Percentiles rank a stretch among this genome's conserved stretches.
These are phyloP conservation scores for Drosophila santomea DNA, from an alignment of 1,140 invertebrate species.

Conservation along the genomic window DNA sequence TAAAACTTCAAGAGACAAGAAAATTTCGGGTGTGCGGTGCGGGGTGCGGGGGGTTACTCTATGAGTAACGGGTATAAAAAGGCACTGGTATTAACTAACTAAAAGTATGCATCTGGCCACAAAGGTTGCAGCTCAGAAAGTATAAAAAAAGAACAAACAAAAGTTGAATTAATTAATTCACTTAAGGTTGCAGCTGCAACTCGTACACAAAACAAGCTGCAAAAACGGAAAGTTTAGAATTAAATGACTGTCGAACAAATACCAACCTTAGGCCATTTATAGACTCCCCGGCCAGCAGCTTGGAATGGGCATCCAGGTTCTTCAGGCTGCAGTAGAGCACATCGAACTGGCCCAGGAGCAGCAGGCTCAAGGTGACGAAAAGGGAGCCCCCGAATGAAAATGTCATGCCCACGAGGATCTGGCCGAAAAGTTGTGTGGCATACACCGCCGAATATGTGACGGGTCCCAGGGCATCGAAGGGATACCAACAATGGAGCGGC, in stretches of 20 bases:
- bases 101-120: background rate
- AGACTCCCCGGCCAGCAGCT: conserved; percentile 43
- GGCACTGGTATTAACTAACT: background rate
- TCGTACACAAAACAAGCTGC: no score
- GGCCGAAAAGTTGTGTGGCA: conserved; percentile 62
- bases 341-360: conserved; percentile 73
- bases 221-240: no score
- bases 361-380: conserved; percentile 62
- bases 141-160: background rate
- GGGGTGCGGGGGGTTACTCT: no score
- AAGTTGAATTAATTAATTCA: background rate
- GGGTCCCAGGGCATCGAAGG: conserved; percentile 67
- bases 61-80: background rate
- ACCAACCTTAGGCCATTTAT: conserved; percentile 52
- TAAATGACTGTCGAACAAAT: background rate
- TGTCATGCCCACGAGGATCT: conserved; percentile 58
- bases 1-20: no score
- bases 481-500: conserved; percentile 76
- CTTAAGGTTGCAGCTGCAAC: background rate
- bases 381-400: conserved; percentile 59
- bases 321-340: conserved; percentile 80
- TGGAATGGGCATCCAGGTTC: conserved; percentile 68
- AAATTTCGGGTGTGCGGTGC: no score
- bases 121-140: no score
- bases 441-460: conserved; percentile 58